Percentiles rank a stretch among this genome's conserved stretches.
These are phyloP conservation scores for Lepidothrix coronata DNA, from an alignment of 2,113 vertebrate genomes.

Conservation along the genomic window DNA sequence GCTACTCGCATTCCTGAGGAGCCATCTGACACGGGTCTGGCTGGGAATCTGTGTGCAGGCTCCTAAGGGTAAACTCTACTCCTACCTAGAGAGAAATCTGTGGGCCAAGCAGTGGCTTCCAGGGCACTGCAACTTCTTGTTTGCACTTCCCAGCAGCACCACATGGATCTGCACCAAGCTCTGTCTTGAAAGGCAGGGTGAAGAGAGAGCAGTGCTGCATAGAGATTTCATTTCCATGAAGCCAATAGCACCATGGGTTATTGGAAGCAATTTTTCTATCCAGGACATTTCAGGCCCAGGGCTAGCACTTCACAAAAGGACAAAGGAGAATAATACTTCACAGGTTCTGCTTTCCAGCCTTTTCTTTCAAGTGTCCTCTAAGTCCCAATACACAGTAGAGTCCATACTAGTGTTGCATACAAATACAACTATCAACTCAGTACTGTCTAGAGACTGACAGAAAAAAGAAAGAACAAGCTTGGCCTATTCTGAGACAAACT, in stretches of 20 bases:
- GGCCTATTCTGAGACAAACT: not conserved
- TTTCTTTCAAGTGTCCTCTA: conserved; percentile 14
- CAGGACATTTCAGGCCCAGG: conserved; percentile 22
- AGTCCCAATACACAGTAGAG: not conserved
- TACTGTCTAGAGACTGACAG: not conserved
- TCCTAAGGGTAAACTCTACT: not conserved
- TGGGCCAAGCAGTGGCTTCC: not conserved
- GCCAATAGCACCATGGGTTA: not conserved
- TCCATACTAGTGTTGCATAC: not conserved
- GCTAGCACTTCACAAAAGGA: not conserved
- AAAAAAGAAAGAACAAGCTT: not conserved
- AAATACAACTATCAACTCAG: not conserved
- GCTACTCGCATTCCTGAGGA: not conserved
- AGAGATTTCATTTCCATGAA: not conserved
- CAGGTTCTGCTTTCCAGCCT: not conserved
- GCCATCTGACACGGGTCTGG: not conserved
- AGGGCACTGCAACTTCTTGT: not conserved
- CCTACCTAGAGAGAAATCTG: not conserved
- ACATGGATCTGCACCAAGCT: not conserved
- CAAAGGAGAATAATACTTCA: not conserved
- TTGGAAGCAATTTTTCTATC: not conserved
- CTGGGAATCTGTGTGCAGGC: not conserved
- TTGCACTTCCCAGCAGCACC: not conserved
- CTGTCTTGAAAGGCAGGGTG: not conserved
- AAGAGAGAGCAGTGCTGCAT: not conserved